phyloP scores from a whole-genome alignment of 2,113 vertebrate species.

The human (Homo sapiens) region DNA sequence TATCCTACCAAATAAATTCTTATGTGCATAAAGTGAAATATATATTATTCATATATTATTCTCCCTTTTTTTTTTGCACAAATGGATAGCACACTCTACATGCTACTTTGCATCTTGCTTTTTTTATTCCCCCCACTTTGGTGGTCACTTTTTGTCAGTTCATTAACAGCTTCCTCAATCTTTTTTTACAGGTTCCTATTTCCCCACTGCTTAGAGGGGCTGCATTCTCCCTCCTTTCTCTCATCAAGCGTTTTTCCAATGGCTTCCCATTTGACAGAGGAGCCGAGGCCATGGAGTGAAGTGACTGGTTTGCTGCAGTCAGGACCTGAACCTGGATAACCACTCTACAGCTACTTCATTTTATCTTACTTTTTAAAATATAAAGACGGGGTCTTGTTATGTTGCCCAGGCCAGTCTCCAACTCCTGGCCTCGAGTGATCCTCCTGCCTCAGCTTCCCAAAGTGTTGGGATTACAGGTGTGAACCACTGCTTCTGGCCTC shows the following conservation, averaged over 20 bases:
- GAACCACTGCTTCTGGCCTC: too few relatives aligned
- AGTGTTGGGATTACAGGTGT: too few relatives aligned
- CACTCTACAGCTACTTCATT: background rate
- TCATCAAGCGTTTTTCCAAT: too few relatives aligned
- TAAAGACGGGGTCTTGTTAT: too few relatives aligned
- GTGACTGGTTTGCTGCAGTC: background rate
- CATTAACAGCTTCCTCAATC: background rate
- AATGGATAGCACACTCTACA: background rate
- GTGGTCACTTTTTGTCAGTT: background rate
- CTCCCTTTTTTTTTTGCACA: background rate
- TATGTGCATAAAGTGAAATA: background rate
- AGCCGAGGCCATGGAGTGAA: too few relatives aligned
- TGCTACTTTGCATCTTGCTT: background rate
- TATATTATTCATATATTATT: background rate
- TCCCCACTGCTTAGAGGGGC: background rate
- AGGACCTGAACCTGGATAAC: background rate
- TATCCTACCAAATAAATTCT: background rate
- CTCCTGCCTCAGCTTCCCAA: too few relatives aligned
- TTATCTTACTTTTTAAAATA: too few relatives aligned
- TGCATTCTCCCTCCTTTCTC: background rate
- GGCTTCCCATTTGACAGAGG: background rate
- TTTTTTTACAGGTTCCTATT: background rate
- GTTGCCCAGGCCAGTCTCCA: too few relatives aligned
- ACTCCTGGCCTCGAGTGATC: too few relatives aligned
- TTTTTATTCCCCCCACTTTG: accelerated